A percentile compares a stretch with the other conserved stretches of the same genome.
Evolutionary conservation across 37 sponge, comb jelly and placozoan species (phyloP).

Genomic region (Geodia barretti): DNA sequence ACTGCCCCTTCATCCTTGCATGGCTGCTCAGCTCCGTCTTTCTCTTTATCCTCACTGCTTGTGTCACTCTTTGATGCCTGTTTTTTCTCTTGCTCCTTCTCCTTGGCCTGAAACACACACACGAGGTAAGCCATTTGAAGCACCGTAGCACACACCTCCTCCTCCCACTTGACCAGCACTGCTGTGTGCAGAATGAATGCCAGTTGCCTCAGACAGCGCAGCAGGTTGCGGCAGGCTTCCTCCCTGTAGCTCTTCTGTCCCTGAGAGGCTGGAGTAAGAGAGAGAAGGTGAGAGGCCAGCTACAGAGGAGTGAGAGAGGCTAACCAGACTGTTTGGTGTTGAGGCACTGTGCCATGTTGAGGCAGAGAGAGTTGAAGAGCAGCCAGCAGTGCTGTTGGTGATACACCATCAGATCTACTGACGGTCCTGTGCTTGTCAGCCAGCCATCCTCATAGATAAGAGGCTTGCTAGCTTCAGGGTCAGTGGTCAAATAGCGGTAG

Average conservation of each 20-base stretch:
- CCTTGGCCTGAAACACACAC: neutral
- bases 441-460: slow-evolving; percentile 33
- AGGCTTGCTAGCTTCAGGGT: slow-evolving; percentile 5
- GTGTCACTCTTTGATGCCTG: no score
- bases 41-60: no score
- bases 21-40: no score
- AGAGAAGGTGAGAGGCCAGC: neutral
- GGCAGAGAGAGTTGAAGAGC: slow-evolving; percentile 54
- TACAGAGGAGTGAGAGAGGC: neutral
- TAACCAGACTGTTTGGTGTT: slow-evolving; percentile 22
- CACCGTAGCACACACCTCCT: no score
- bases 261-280: neutral
- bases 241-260: neutral
- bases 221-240: slow-evolving; percentile 21
- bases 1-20: no score
- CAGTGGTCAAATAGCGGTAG: slow-evolving; percentile 32
- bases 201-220: slow-evolving; percentile 59
- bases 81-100: neutral
- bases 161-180: slow-evolving; percentile 19
- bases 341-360: slow-evolving; percentile 45
- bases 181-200: slow-evolving; percentile 40
- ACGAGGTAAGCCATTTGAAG: neutral
- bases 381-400: slow-evolving; percentile 58
- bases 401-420: slow-evolving; percentile 24
- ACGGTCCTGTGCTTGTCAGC: slow-evolving; percentile 2